Conservation (phyloP, 2,888 invertebrate genomes). For the Thecocarcelia acutangulata region DNA sequence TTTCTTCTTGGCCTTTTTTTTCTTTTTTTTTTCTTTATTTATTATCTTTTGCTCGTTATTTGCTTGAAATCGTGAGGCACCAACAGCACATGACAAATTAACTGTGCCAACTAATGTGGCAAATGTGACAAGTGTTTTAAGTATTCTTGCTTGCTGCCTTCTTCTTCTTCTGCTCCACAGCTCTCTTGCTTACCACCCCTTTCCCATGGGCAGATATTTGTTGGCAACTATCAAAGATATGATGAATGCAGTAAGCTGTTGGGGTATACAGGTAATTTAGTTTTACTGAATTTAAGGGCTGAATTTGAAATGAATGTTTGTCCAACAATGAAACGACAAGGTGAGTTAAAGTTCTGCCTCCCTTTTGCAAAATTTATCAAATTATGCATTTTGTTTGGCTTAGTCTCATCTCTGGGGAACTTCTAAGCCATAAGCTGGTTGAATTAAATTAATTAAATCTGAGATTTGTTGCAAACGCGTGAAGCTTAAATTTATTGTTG, state of each 20-base stretch:
- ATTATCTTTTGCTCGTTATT: conserved; percentile 19
- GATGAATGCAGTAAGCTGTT: neutral
- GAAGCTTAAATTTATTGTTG: conserved; percentile 22
- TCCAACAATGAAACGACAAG: neutral
- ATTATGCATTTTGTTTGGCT: conserved; percentile 32
- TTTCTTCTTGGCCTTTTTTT: conserved; percentile 13
- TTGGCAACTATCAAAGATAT: conserved; percentile 40
- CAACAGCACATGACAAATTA: conserved; percentile 48
- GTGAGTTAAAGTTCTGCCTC: conserved; percentile 7
- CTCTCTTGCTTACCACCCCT: neutral
- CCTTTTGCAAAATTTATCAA: conserved; percentile 26
- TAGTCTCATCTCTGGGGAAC: conserved; percentile 47
- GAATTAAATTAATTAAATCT: conserved; percentile 40
- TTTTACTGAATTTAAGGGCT: neutral
- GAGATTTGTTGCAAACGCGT: conserved; percentile 54
- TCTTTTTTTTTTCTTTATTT: too few relatives aligned
- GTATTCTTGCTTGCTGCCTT: neutral
- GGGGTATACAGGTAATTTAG: neutral
- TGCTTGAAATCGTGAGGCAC: conserved; percentile 17
- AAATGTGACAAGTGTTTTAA: conserved; percentile 60
- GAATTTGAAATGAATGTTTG: neutral
- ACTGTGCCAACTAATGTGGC: conserved; percentile 56
- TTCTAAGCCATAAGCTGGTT: conserved; percentile 37
- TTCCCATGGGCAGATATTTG: neutral
- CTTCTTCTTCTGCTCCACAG: neutral